Base-by-base conservation (phyloP, 2,113 vertebrate species). In the Psittacara wagleri region DNA sequence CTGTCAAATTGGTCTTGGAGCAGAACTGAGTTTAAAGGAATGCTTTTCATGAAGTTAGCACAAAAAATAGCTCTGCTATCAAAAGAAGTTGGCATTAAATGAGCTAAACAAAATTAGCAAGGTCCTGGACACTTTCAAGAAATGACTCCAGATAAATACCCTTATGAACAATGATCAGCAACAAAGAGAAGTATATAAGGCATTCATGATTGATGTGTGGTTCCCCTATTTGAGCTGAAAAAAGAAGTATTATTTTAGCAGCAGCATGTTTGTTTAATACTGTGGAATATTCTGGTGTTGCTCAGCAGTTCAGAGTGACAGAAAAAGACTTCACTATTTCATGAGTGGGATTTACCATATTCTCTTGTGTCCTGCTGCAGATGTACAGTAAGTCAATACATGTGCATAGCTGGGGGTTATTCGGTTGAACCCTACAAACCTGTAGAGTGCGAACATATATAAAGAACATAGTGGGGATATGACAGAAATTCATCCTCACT, bases 161-260 rank as follows among this genome's bases (percentile, higher is more conserved):
- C 7, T 57, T 61, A 87, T 31, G 22, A 87, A 62, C 7, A 90
- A 13, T 51, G 52, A 86, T 86, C 48, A 82, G 18, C 52, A 86
- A 35, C 48, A 48, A 8, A 70, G 39, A 74, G 27, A 55, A 6
- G 59, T 4, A 67, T 77, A 79, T 22, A 46, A 62, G 67, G 5
- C 9, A 37, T 61, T 74, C 7, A 12, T 41, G 39, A 73, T 24
- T 62, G n/a, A 62, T 69, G 10, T 49, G 18, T n/a, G 46, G 23
- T 79, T 25, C 1, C 5, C 2, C 11, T 64, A 0, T 69, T 44
- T 48, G 22, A 1, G 3, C 7, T 80, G 29, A 69, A 61, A 62
- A 66, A 74, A 81, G 77, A 44, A 35, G 18, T 24, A 18, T 1
- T 41, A 31, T 5, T 57, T n/a, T 62, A 20, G 14, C 10, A 88